Base-by-base conservation (phyloP, 2,888 invertebrate genomes). In the Drosophila lutescens region DNA sequence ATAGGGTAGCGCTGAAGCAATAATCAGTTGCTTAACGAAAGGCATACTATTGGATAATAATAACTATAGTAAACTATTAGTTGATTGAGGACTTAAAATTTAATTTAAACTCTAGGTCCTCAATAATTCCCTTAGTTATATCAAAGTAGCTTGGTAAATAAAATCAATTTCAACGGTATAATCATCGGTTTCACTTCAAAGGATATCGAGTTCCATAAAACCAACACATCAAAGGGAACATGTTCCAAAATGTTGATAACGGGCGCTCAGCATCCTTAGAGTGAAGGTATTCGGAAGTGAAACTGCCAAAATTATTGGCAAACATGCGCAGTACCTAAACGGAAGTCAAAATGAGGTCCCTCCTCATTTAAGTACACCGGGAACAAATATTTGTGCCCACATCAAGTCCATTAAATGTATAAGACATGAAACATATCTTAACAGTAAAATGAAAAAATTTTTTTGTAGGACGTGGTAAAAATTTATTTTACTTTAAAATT, bases 251-350 rank as follows among this genome's bases (percentile, higher is more conserved):
- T 32, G 12, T 6, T 5, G 13, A 2, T 47, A 57, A 20, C 50
- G 50, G 79, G 70, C 66, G 66, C 54, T 30, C 71, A 76, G 67
- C 34, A 41, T 4, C 36, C 46, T 13, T 13, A n/a, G 7, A 2
- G 17, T 20, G 4, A 43, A 10, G 17, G 10, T 43, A 2, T 12
- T 17, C 15, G 15, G 15, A 15, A 40, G 1, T 4, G 43, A 12
- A 43, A 20, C 20, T 7, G 32, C 34, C 15, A 15, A 15, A 8
- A 32, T 43, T 26, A 40, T 58, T 58, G 57, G 49, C 49, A 46
- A 47, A 41, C 55, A 70, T 76, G 71, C 70, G 56, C 78, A 78
- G 9, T 41, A n/a, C 63, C 36, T 57, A 30, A 71, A n/a, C 32
- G 55, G 40, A 59, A 53, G 63, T 46, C 41, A 51, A 74, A 61